Base-by-base conservation (phyloP, 2,797 vertebrate species). In the Phataginus tricuspis region DNA sequence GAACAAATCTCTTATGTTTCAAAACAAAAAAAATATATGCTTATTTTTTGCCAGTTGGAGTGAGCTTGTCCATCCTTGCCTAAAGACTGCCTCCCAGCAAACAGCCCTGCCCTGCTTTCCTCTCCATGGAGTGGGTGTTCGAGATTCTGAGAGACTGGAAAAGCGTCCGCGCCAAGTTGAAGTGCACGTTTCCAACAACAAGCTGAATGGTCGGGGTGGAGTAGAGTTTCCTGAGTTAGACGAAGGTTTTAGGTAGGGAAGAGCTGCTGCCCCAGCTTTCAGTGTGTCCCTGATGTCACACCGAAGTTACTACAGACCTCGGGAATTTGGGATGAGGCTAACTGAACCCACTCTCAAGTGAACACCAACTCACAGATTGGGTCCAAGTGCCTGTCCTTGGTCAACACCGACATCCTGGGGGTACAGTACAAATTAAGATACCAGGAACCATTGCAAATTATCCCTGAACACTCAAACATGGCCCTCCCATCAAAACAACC, bases 1-100 rank as follows among this genome's bases (percentile, higher is more conserved):
- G 97, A 97, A 95, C 45, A 96, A 94, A 87, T 0, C 31, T 93
- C 94, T 95, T 71, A n/a, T 23, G 4, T 97, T 97, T 97, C 95
- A 96, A 97, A 98, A 95, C 71, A 97, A 94, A 96, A 86, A 3
- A 23, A 16, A 37, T 5, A 75, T 51, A 90, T 93, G 83, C 90
- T 95, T 97, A 37, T 29, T 64, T 49, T 31, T 57, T 21, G 21
- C 63, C 37, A 29, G 7, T 8, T 21, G 57, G 51, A 10, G 29
- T 23, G 12, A 79, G 37, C 3, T 25, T 19, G 23, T 49, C 1
- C 6, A 0, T 66, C 45, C 45, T 39, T 13, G 39, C 57, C 37
- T 59, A 11, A 78, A 15, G 31, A 63, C 1, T 11, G 37, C 18
- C 21, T n/a, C 31, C 31, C 9, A 14, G 45, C 19, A 71, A 21